Base-by-base conservation (phyloP, 2,888 invertebrate species). In the Aradus depressus region DNA sequence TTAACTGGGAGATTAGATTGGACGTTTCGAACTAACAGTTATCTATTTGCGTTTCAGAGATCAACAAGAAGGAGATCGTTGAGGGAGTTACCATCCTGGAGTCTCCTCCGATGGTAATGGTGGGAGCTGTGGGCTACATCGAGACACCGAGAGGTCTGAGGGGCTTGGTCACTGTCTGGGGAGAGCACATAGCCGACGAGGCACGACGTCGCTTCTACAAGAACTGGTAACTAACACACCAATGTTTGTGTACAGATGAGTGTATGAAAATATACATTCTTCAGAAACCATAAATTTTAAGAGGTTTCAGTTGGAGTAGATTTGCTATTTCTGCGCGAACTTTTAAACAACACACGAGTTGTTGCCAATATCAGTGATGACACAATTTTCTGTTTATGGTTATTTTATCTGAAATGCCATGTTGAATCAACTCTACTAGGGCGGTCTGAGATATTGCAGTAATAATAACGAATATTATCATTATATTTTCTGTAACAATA, bases 11-110 rank as follows among this genome's bases (percentile, higher is more conserved):
- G n/a, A n/a, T n/a, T n/a, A n/a, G n/a, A n/a, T n/a, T n/a, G n/a
- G n/a, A n/a, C n/a, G n/a, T n/a, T n/a, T n/a, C n/a, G n/a, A 8
- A 19, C 18, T 2, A 16, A 21, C 37, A 14, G 8, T 14, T 21
- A 39, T 4, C 12, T 3, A 25, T 10, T 26, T 26, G 42, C 42
- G n/a, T 69, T 73, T 32, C 70, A 92, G 96, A 98, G 79, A 86
- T 96, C 58, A 96, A 99, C 77, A 98, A 98, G 74, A 99, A 99
- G 73, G 98, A 99, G 73, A 92, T 98, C 54, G 96, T 98, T 21
- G 98, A 99, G 70, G 92, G 95, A 39, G 98, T 99, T 2, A 98
- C 98, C 22, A 84, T 99, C 64, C 75, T 98, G 63, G 98, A 98
- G 74, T 85, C 97, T 3, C 98, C 98, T 51, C 98, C 98, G 34